Conservation (phyloP, 2,888 invertebrate species). For the Phengaris alcon region DNA sequence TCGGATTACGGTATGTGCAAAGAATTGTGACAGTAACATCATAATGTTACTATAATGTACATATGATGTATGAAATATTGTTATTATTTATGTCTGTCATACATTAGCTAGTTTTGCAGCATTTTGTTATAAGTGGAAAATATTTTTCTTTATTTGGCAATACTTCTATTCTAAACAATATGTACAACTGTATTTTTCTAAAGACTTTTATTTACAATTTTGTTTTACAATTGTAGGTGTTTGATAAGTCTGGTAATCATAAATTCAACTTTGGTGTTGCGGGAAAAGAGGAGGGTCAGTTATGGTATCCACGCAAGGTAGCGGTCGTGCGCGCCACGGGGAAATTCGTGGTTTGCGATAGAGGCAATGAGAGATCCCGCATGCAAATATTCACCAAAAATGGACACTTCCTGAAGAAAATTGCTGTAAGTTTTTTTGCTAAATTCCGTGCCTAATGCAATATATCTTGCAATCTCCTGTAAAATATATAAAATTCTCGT, state of each 20-base stretch:
- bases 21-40: no score
- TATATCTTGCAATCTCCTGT: not conserved
- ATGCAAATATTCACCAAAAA: constrained; percentile 98
- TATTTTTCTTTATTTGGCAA: no score
- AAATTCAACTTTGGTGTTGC: constrained; percentile 91
- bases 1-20: constrained; percentile 86
- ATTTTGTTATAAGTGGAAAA: no score
- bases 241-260: not conserved
- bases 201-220: not conserved
- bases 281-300: constrained; percentile 96
- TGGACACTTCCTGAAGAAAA: constrained; percentile 97
- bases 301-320: constrained; percentile 98
- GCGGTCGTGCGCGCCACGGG: constrained; percentile 92
- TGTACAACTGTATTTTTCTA: not conserved
- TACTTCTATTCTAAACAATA: no score
- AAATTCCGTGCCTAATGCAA: not conserved
- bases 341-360: constrained; percentile 97
- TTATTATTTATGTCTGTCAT: no score
- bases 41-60: no score
- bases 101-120: no score
- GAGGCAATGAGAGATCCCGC: constrained; percentile 96
- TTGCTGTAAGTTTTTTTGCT: constrained; percentile 79
- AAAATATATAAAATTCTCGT: no score
- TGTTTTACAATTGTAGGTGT: not conserved
- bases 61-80: no score